Base-by-base conservation (phyloP, 2,113 vertebrate genomes). In the Tetrao urogallus region DNA sequence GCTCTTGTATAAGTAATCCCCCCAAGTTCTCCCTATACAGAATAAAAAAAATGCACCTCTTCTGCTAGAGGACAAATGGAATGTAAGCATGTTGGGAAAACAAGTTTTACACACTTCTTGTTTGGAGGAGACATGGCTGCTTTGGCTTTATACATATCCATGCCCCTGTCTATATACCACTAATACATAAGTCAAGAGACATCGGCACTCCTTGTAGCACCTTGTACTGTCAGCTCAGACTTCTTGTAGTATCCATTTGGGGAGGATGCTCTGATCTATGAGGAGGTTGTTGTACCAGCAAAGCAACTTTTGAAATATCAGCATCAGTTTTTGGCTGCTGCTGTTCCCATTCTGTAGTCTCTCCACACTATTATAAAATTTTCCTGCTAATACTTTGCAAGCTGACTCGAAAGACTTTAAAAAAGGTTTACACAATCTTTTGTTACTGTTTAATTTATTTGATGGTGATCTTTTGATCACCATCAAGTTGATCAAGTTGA, bases 31-130 rank as follows among this genome's bases (percentile, higher is more conserved):
- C 24, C 12, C 34, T 8, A 18, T 13, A 8, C 12, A 76, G 36
- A 75, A 25, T 52, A 85, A 56, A 3, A 17, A 0, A 0, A 0
- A 1, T 52, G 4, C 4, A 13, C 3, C 56, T 8, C 10, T 24
- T 40, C 28, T 81, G 5, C 22, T 38, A n/a, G 15, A 52, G 32
- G 6, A 38, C 34, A 7, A 2, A 17, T 27, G 2, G 32, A 8
- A 3, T 64, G 56, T 5, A 79, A 60, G 2, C 3, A 5, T 12
- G 3, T 56, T 0, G 1, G 38, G 19, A 89, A 78, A 45, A 10
- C 5, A 43, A 18, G 11, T 78, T 74, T 81, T 71, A 8, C 34
- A 38, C 18, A 71, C 36, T 28, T 38, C 47, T 36, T 5, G 4
- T 36, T 36, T 21, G 25, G 61, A 71, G 56, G 54, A 67, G 30